Evolutionary conservation across 2,797 vertebrate species (phyloP), one percentile per base, ranked within the genome.

Genomic region (Ambastaia sidthimunki): DNA sequence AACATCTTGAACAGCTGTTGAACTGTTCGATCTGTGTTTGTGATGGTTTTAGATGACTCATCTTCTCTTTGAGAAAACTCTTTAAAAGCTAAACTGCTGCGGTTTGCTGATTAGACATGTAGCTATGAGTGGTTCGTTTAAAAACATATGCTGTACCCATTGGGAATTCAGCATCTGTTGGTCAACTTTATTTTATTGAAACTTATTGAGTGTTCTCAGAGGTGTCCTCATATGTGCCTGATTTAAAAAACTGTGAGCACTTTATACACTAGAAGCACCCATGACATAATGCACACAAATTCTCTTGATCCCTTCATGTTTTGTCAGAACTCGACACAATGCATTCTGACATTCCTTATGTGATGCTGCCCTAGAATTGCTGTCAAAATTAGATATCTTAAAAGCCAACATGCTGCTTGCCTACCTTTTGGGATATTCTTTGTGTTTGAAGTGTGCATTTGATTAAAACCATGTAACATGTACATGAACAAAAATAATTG

Each of bases 1-100:
- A 34, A 62, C 25, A 62, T 60, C 60, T 65, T 65, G 16, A 65
- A 65, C 62, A 65, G 62, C 62, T 65, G 31, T 65, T 65, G 31
- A 21, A 57, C 54, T 57, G 54, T 21, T 57, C 54, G 7, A 65
- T 65, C 62, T 37, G 31, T 65, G 62, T 65, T 65, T 65, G 62
- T 18, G 34, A 11, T 18, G 31, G 62, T 65, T 65, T 37, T 65
- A 19, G 34, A 37, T 65, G 62, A 65, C 62, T 37, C 62, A 65
- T 65, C 62, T 31, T 34, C 59, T 63, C 60, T 31, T 63, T 37
- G 31, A 65, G 31, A 41, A 15, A 41, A 3, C 7, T 41, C 16
- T 41, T 65, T 31, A 41, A 37, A 65, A 11, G 18, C 16, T 9
- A 37, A 9, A 11, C 62, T 65, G 28, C 31, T 65, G 62, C n/a